phyloP scores from a whole-genome alignment of 1,140 invertebrate genomes.

The Drosophila miranda region DNA sequence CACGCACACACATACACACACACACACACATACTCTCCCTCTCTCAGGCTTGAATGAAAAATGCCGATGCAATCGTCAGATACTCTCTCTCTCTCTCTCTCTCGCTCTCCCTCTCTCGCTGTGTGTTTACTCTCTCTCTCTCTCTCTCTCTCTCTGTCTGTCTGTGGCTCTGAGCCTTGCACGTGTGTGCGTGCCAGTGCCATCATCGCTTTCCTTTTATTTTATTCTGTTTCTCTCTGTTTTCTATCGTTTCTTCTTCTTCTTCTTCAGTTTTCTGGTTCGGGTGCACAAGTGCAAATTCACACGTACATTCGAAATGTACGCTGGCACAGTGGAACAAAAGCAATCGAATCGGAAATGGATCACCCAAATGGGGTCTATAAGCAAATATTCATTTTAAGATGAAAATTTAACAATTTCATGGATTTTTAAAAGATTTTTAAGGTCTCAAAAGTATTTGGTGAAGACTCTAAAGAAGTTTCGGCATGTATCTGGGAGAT shows the following conservation, averaged over 20 bases:
- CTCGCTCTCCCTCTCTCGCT: conserved; percentile 5
- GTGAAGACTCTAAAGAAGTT: too few species aligned
- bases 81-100: conserved; percentile 39
- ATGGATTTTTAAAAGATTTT: too few species aligned
- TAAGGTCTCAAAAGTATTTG: too few species aligned
- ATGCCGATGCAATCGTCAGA: conserved; percentile 73
- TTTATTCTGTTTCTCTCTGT: conserved; percentile 50
- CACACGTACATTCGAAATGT: conserved; percentile 77
- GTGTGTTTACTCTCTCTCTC: conserved; percentile 8
- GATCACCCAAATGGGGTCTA: too few species aligned
- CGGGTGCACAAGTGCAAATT: conserved; percentile 79
- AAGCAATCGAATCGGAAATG: conserved; percentile 10
- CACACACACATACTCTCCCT: conserved; percentile 8
- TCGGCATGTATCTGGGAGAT: too few species aligned
- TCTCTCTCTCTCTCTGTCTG: too few species aligned
- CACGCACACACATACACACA: conserved; percentile 19
- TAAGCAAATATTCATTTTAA: not conserved
- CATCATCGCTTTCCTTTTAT: conserved; percentile 72
- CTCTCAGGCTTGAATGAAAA: conserved; percentile 69
- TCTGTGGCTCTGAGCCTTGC: not conserved
- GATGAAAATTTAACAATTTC: too few species aligned
- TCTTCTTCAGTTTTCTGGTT: conserved; percentile 54
- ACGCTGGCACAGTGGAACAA: conserved; percentile 62
- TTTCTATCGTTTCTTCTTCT: conserved; percentile 50
- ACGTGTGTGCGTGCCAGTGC: conserved; percentile 35